Percentiles rank a stretch among this genome's conserved stretches.
These are phyloP conservation scores for Arothron firmamentum DNA, from an alignment of 2,113 vertebrate genomes.

Conservation along the genomic window DNA sequence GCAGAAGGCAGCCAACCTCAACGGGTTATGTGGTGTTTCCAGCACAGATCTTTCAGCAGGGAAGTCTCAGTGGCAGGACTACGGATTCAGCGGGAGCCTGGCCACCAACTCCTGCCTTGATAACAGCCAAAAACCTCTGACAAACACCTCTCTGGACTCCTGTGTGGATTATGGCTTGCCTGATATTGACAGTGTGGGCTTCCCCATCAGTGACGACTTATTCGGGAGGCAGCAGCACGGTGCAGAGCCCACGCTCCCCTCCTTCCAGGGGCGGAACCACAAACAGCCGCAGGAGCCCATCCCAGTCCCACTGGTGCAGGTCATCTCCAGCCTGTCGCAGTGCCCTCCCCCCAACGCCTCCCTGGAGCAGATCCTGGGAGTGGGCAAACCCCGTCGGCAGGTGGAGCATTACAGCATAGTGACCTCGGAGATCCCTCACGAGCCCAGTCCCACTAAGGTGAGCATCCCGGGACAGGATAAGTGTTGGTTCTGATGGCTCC, in stretches of 20 bases:
- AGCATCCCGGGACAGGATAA: constrained; percentile 1
- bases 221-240: constrained; percentile 26
- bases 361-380: constrained; percentile 64
- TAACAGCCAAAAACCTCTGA: constrained; percentile 45
- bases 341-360: constrained; percentile 50
- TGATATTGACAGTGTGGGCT: constrained; percentile 29
- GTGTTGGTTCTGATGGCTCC: too few species aligned
- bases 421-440: constrained; percentile 38
- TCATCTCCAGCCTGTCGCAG: constrained; percentile 62
- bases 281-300: constrained; percentile 56
- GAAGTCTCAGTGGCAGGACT: constrained; percentile 53
- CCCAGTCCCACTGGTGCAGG: constrained; percentile 49
- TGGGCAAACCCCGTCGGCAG: constrained; percentile 52
- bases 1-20: constrained; percentile 46
- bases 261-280: constrained; percentile 49
- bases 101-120: constrained; percentile 28
- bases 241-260: constrained; percentile 19
- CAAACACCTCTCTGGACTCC: constrained; percentile 34
- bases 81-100: constrained; percentile 19
- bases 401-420: constrained; percentile 53
- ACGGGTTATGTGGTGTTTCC: constrained; percentile 34
- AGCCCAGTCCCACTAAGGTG: constrained; percentile 62
- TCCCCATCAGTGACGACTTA: constrained; percentile 21
- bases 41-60: constrained; percentile 12
- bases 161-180: constrained; percentile 51